Evolutionary conservation across 1,140 invertebrate species (phyloP), one percentile per base, ranked within the genome.

Genomic region (Panulirus ornatus): DNA sequence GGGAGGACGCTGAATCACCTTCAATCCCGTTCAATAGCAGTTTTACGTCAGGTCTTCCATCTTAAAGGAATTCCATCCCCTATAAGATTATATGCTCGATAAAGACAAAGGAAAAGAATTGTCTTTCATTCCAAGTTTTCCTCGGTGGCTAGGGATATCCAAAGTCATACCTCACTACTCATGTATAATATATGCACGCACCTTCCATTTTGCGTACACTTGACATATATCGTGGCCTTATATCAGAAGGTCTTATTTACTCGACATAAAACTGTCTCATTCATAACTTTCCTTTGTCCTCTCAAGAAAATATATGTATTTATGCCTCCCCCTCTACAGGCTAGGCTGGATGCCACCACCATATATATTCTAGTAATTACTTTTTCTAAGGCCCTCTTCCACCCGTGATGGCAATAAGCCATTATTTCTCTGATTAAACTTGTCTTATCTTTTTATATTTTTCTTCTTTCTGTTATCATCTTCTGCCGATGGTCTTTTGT

Each of bases 251-350:
- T 81, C 47, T 58, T 81, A 81, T 81, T 81, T 81, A 58, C 78
- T 54, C 47, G 47, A 42, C 78, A 81, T 40, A 81, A 81, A 81
- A 81, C 78, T 54, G 76, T 79, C 78, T 81, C 78, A 81, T 81
- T 58, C 47, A 81, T 81, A 81, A 81, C 78, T 47, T 58, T 58
- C 34, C 78, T 81, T 81, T 81, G 78, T 81, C 78, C 78, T 54
- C 78, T 36, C 19, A 47, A 2, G 78, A 58, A 34, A 81, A 81
- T 58, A 58, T 81, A 54, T 22, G 54, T 58, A 58, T 58, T 58
- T 81, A 58, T 81, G 54, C 16, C 47, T 42, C 36, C 22, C 70
- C 22, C 51, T 81, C 47, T 30, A 58, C 54, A 11, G 54, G 30
- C 47, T 54, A 47, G 58, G 58, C 27, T 58, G 78, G 42, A 81